These are phyloP conservation scores for Anastrepha ludens DNA, from an alignment of 1,140 invertebrate genomes.

Conservation along the genomic window DNA sequence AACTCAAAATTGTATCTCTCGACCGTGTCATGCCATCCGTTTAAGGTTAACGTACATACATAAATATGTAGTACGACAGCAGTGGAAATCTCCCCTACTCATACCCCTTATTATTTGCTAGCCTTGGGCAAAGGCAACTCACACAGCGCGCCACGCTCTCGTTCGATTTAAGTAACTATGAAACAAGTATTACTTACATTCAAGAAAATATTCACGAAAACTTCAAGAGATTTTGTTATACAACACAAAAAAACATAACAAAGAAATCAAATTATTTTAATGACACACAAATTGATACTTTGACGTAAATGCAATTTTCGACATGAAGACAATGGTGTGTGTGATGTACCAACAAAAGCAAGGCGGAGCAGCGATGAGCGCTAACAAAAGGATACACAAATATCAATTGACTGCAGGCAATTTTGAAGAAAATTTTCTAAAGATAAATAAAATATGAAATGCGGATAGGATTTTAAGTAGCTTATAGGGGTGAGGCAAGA, in stretches of 20 bases:
- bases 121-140: not conserved
- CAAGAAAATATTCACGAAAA: not conserved
- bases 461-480: constrained; percentile 31
- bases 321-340: constrained; percentile 37
- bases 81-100: not conserved
- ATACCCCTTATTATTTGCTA: not conserved
- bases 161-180: not conserved
- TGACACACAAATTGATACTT: constrained; percentile 52
- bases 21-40: not conserved
- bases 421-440: constrained; percentile 42
- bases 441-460: constrained; percentile 34
- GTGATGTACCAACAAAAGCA: not conserved
- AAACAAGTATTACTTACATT: constrained; percentile 31
- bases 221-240: constrained; percentile 1
- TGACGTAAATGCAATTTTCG: constrained; percentile 51
- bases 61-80: no score
- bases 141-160: not conserved
- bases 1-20: not conserved
- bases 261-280: constrained; percentile 53
- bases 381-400: constrained; percentile 38
- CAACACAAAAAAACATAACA: constrained; percentile 2
- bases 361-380: not conserved
- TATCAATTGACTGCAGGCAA: constrained; percentile 47
- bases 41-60: not conserved
- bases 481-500: not conserved